Evolutionary conservation across 2,113 vertebrate genomes (phyloP), one percentile per base, ranked within the genome.

Genomic region (Cephalopholis sonnerati): DNA sequence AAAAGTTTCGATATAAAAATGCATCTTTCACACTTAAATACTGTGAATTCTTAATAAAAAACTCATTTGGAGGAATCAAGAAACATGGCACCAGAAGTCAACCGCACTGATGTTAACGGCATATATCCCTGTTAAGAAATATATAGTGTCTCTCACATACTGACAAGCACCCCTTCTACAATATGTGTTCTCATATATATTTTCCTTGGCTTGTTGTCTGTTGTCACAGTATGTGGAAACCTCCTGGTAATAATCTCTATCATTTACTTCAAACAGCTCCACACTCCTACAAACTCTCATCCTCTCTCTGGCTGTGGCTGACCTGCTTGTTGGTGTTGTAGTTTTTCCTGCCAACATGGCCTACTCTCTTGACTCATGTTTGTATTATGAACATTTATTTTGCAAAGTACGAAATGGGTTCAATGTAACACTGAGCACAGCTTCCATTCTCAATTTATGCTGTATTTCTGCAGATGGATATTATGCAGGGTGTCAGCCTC

Each of bases 381-480:
- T 65, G 11, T 55, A 53, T 17, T 9, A 74, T 6, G 10, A 75
- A 7, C 15, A 27, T 24, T 5, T 83, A 9, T 70, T 87, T 18
- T 83, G 81, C 17, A 54, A 36, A 62, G 29, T 87, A 3, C 46
- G 81, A 2, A 54, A 27, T 2, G 29, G 16, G 2, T 73, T 79
- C 36, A 72, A 80, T 13, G 7, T 87, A 2, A 22, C 61, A 10
- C 27, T 83, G 17, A 32, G 76, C 48, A 57, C 67, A 1, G 29
- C 25, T 16, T 87, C 85, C 1, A 76, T 87, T 72, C 25, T 74
- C 9, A 58, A 86, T 20, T 4, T 87, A 7, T 81, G 79, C 18
- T 77, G 79, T 29, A 82, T 82, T 63, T 72, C 78, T 20, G n/a
- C 77, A 16, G 85, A 87, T 65, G 54, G 85, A 36, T 86, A 82